Evolutionary conservation across 2,888 invertebrate species (phyloP).

Genomic region (Urechis unicinctus): DNA sequence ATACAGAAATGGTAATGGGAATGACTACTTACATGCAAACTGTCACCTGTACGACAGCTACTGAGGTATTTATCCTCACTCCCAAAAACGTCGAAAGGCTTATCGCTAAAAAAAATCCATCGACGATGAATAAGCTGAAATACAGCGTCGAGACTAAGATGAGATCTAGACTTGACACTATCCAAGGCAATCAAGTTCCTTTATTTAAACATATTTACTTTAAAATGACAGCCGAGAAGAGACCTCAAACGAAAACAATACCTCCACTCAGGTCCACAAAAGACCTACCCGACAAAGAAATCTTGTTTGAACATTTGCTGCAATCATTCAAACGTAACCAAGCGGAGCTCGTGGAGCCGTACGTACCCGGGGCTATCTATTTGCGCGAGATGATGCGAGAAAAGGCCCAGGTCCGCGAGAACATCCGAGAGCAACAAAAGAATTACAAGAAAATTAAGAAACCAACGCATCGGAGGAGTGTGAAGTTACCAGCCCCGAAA

Average conservation of each 20-base stretch:
- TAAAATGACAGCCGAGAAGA: neutral
- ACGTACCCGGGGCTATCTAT: slow-evolving; percentile 33
- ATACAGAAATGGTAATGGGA: slow-evolving; percentile 24
- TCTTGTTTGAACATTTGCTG: slow-evolving; percentile 15
- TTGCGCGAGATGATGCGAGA: slow-evolving; percentile 40
- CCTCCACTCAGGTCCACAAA: slow-evolving; percentile 31
- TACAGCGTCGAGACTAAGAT: slow-evolving; percentile 24
- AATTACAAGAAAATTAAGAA: neutral
- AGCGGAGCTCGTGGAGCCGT: slow-evolving; percentile 25
- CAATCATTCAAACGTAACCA: slow-evolving; percentile 10
- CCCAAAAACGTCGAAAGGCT: slow-evolving; percentile 44
- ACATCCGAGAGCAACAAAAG: neutral
- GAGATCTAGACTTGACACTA: neutral
- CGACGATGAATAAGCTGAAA: slow-evolving; percentile 30
- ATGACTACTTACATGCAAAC: slow-evolving; percentile 38
- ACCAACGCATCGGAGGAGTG: neutral
- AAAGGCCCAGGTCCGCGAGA: slow-evolving; percentile 22
- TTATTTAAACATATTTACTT: neutral
- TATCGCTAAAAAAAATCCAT: slow-evolving; percentile 29
- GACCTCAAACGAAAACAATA: slow-evolving; percentile 24
- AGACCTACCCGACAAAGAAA: slow-evolving; percentile 28
- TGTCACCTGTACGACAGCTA: slow-evolving; percentile 34
- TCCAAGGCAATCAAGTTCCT: neutral
- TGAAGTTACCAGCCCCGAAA: neutral
- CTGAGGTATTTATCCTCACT: slow-evolving; percentile 40